Base-by-base conservation (phyloP, 1,140 invertebrate genomes). In the Lanistes nyassanus region DNA sequence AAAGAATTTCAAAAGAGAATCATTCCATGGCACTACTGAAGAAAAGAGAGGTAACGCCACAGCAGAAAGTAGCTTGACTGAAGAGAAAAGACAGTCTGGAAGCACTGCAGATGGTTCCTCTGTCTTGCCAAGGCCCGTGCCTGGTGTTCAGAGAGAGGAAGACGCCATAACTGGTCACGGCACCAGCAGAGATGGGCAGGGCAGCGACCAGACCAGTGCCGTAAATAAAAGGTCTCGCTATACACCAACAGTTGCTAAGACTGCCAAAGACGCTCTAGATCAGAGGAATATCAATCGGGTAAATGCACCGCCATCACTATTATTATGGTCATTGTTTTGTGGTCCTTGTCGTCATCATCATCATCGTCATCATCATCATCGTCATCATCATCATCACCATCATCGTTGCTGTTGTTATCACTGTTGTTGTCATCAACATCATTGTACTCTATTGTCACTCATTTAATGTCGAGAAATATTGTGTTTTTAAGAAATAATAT, bases 1-100 rank as follows among this genome's bases (percentile, higher is more conserved):
- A 75, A 76, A 53, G 31, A 76, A 82, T 66, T 72, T 65, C 65
- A 74, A 55, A 47, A 66, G 64, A 16, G 74, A 74, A 31, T 78
- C 79, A 23, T 29, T 73, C 29, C 66, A 76, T 31, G 80, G 79
- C 70, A 79, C 79, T 55, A 34, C 78, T 34, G 73, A 79, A 2
- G 77, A 67, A 31, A 70, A 70, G 34, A 9, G 75, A 55, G 55
- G 76, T 29, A 69, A 68, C 47, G 62, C 36, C 42, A 47, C 75
- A 71, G 29, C 56, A n/a, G 9, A 60, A 26, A 39, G 69, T 26
- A 16, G 26, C 42, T 62, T 34, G 56, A 37, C 16, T n/a, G 23
- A 26, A 2, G 29, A n/a, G 31, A 64, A 31, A 47, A 39, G 9
- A 31, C 47, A n/a, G 26, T 13, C 62, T 29, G 55, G 29, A 16